A percentile compares a stretch with the other conserved stretches of the same genome.
These are phyloP conservation scores for Xiphophorus hellerii DNA, from an alignment of 2,113 vertebrate species.

Conservation along the genomic window DNA sequence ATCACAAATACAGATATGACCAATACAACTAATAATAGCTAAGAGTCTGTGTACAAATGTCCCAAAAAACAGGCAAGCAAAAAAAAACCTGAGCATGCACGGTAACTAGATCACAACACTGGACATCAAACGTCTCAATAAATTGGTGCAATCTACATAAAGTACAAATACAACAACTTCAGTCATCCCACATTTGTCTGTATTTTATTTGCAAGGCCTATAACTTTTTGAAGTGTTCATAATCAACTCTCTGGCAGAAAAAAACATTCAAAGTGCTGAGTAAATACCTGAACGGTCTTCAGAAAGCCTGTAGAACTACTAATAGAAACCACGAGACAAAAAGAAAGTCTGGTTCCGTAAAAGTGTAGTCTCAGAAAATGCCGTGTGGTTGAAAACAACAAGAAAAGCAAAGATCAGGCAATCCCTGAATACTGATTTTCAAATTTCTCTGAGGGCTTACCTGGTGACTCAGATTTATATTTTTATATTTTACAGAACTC, in stretches of 20 bases:
- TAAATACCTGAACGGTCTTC: neutral
- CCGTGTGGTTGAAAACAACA: neutral
- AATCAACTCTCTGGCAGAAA: too few species aligned
- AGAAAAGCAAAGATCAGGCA: too few species aligned
- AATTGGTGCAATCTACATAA: slow-evolving; percentile 6
- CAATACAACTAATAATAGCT: neutral
- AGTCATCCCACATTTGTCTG: neutral
- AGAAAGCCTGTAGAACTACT: neutral
- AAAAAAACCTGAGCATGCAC: neutral
- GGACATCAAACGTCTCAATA: slow-evolving; percentile 8
- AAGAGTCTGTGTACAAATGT: neutral
- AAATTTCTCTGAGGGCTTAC: neutral
- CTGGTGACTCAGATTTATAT: too few species aligned
- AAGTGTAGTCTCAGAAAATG: neutral
- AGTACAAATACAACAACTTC: neutral
- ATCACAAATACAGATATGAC: neutral
- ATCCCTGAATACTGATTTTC: neutral
- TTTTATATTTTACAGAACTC: too few species aligned
- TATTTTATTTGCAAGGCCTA: too few species aligned
- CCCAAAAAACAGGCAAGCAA: neutral
- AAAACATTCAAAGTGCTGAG: neutral
- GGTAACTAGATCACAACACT: neutral
- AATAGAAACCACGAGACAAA: neutral
- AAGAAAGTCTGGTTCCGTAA: neutral
- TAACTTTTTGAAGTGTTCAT: too few species aligned